Conservation (phyloP, 2,113 vertebrate genomes). For the Macaca nemestrina region DNA sequence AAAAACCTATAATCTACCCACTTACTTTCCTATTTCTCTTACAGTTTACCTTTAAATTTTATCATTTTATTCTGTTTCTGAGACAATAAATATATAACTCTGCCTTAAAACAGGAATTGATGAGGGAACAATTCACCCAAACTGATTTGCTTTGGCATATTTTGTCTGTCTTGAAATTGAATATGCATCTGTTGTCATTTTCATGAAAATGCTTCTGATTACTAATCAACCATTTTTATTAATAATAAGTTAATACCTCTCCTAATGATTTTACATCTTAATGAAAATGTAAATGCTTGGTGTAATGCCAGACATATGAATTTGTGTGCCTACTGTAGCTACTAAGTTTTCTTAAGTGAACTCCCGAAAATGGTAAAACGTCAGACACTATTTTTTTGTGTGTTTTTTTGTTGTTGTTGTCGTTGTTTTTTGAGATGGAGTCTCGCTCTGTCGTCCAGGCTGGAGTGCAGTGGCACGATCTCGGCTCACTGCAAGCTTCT, state of each 20-base stretch:
- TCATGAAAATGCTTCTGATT: slow-evolving; percentile 68
- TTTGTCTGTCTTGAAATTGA: slow-evolving; percentile 6
- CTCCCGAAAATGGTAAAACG: not conserved
- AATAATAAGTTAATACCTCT: slow-evolving; percentile 61
- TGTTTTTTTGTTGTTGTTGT: too few relatives aligned
- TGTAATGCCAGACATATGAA: not conserved
- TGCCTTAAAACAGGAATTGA: slow-evolving; percentile 5
- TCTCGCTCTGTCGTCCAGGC: too few relatives aligned
- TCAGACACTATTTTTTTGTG: not conserved
- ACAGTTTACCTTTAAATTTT: not conserved
- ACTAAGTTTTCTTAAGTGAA: not conserved
- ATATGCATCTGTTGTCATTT: slow-evolving; percentile 61
- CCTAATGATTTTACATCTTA: slow-evolving; percentile 52
- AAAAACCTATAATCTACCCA: not conserved
- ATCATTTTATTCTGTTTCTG: not conserved
- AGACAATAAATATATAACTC: not conserved
- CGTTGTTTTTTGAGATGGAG: too few relatives aligned
- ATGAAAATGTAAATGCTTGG: slow-evolving; percentile 24
- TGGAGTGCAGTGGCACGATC: too few relatives aligned
- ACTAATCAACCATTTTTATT: slow-evolving; percentile 62
- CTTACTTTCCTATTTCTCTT: slow-evolving; percentile 10
- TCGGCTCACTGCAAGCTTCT: too few relatives aligned
- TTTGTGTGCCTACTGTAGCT: not conserved
- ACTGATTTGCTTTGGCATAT: slow-evolving; percentile 50
- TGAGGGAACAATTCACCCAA: slow-evolving; percentile 8